Evolutionary conservation across 2,888 invertebrate genomes (phyloP).

Genomic region (Cataglyphis cursor): DNA sequence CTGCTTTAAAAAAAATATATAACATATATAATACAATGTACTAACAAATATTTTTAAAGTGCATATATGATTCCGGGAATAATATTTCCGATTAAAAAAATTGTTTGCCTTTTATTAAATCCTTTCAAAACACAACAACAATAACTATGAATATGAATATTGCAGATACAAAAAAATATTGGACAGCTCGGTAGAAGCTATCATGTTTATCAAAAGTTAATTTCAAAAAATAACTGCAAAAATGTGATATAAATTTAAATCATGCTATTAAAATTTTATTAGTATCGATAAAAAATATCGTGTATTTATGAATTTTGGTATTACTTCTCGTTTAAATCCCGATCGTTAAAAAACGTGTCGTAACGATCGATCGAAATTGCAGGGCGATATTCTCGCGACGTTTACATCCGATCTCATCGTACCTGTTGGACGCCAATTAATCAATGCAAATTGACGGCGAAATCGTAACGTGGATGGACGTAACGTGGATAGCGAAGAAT

Average conservation of each 20-base stretch:
- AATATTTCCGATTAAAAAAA: neutral
- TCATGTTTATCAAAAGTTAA: neutral
- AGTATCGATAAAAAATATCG: neutral
- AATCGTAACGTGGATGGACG: slow-evolving; percentile 5
- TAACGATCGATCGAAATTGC: slow-evolving; percentile 13
- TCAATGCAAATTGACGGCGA: slow-evolving; percentile 50
- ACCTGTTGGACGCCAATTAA: slow-evolving; percentile 76
- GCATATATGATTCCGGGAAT: slow-evolving; percentile 10
- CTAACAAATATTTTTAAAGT: neutral
- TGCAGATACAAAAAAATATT: neutral
- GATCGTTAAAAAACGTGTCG: slow-evolving; percentile 57
- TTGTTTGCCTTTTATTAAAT: neutral
- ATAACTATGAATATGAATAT: slow-evolving; percentile 7
- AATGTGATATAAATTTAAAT: neutral
- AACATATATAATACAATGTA: slow-evolving; percentile 2
- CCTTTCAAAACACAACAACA: neutral
- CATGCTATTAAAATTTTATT: neutral
- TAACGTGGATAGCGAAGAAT: neutral
- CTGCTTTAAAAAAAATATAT: neutral
- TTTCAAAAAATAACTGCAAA: neutral
- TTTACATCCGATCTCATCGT: slow-evolving; percentile 64
- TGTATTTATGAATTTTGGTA: neutral
- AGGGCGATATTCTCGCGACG: slow-evolving; percentile 37
- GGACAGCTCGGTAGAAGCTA: neutral
- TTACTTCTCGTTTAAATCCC: neutral